These are phyloP conservation scores for Notiomystis cincta DNA, from an alignment of 2,113 vertebrate species.

Conservation along the genomic window DNA sequence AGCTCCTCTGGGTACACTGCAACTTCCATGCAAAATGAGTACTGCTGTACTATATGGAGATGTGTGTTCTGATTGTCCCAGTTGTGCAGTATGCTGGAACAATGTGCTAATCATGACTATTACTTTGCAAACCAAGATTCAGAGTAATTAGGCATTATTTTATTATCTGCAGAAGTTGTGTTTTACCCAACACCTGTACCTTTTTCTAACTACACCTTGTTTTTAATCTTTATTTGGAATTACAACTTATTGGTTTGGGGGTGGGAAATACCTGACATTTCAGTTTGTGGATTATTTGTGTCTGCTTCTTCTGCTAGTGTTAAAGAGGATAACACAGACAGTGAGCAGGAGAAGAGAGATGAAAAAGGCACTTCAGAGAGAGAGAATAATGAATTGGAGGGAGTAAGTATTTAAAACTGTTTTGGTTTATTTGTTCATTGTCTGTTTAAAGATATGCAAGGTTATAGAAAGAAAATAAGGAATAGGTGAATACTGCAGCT, in stretches of 20 bases:
- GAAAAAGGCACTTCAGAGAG: conserved; percentile 81
- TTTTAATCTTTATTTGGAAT: conserved; percentile 45
- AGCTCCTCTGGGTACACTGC: neutral
- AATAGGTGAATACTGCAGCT: neutral
- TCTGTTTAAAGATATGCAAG: neutral
- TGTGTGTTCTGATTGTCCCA: neutral
- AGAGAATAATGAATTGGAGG: conserved; percentile 79
- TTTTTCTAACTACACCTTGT: neutral
- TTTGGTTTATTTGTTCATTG: neutral
- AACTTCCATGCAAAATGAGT: neutral
- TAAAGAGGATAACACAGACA: conserved; percentile 86
- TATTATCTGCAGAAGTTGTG: neutral
- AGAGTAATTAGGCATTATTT: neutral
- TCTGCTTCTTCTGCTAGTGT: conserved; percentile 69
- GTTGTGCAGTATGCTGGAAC: neutral
- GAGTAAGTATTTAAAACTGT: conserved; percentile 68
- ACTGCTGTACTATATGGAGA: neutral
- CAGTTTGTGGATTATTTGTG: neutral
- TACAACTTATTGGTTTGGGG: neutral
- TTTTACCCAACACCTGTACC: neutral
- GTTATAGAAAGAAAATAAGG: neutral
- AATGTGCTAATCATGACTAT: neutral
- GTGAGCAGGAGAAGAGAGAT: conserved; percentile 84
- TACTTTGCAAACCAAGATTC: neutral
- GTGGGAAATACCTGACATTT: neutral